Base-by-base conservation (phyloP, 2,888 invertebrate genomes). In the Pachydiplax longipennis region DNA sequence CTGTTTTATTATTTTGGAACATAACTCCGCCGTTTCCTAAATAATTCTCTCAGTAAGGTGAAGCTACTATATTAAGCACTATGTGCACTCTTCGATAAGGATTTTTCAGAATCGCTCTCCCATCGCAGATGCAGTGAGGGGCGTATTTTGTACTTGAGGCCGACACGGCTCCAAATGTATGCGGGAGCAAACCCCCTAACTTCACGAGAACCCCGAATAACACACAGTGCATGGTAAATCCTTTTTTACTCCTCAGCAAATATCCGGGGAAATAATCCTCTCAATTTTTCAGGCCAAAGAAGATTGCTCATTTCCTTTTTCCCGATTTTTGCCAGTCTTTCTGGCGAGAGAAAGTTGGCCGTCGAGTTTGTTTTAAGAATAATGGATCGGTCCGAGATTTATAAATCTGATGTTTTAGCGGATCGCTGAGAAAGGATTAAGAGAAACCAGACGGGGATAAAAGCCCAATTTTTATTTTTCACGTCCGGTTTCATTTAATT, bases 351-450 rank as follows among this genome's bases (percentile, higher is more conserved):
- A 87, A 87, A 87, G 87, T 87, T 61, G 61, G 87, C 53, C 87
- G 87, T 65, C 87, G 87, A 53, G 61, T 61, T 61, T 83, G 83
- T 58, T 83, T 83, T 61, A 87, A 87, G 87, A 87, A 65, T 87
- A 87, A 87, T 61, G 61, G 61, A 87, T 87, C 65, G 61, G 61
- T 10, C 18, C 61, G n/a, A 40, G 87, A 87, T 87, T 87, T 87
- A 65, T 22, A 31, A 65, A 87, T 87, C 73, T 31, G 25, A 31
- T 73, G 31, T 87, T 87, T 87, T 87, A 35, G n/a, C 37, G 87
- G 40, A 58, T 35, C 22, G 65, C 61, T n/a, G 87, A 65, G 61
- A 37, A 12, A 53, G n/a, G 61, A 35, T 35, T 22, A 87, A 87
- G 58, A 37, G 61, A 83, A 61, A 87, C 10, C n/a, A 37, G 58